Conservation (phyloP, 2,113 vertebrate genomes). For the Nothocercus nigrocapillus region DNA sequence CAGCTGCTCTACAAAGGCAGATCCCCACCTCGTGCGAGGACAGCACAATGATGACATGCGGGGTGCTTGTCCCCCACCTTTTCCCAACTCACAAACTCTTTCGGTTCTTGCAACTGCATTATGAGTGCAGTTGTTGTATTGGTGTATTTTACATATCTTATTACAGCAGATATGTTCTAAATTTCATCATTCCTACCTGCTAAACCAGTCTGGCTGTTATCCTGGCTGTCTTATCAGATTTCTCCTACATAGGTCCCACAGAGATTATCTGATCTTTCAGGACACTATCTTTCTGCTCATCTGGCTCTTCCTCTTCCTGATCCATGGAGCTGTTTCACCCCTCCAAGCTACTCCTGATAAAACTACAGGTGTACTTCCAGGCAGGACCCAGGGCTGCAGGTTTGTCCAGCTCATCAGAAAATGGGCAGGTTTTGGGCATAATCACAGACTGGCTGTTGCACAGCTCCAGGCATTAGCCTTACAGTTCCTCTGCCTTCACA, state of each 20-base stretch:
- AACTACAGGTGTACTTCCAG: background rate
- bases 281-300: background rate
- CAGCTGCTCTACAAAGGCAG: fast-evolving
- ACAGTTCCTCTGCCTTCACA: background rate
- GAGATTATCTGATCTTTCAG: background rate
- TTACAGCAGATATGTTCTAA: background rate
- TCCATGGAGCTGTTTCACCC: too few species aligned
- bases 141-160: fast-evolving
- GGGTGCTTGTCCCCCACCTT: background rate
- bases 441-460: background rate
- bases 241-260: background rate
- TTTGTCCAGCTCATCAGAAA: background rate
- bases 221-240: background rate
- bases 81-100: background rate
- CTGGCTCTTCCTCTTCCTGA: background rate
- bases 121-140: background rate
- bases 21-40: background rate
- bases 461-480: background rate
- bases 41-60: background rate
- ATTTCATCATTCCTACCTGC: background rate
- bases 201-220: background rate
- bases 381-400: too few species aligned
- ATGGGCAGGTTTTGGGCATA: background rate
- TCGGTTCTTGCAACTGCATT: background rate
- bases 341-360: background rate